Base-by-base conservation (phyloP, 2,888 invertebrate genomes). In the Phymatocera aterrima region DNA sequence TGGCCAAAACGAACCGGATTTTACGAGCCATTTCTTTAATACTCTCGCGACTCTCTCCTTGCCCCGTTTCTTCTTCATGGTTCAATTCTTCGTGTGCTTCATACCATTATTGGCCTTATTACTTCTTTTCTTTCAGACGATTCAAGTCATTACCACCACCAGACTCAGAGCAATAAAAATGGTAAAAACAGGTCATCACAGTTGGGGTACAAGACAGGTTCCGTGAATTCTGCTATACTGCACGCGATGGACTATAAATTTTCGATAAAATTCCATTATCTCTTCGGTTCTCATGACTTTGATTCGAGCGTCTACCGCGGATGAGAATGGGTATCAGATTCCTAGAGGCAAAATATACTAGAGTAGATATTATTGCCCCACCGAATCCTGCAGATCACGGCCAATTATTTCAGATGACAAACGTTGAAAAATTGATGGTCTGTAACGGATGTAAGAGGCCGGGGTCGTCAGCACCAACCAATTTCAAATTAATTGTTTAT, bases 401-500 rank as follows among this genome's bases (percentile, higher is more conserved):
- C 43, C 46, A 28, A 51, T 51, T 8, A 72, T 51, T 51, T 72
- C 8, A 48, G 51, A 51, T 31, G 51, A 72, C 21, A 28, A 51
- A 31, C 48, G 28, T 51, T 34, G 18, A 72, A 72, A 51, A 48
- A 48, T 51, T 18, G 51, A 72, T 24, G 8, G 34, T 5, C 43
- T 28, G n/a, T 68, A 46, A 46, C 43, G 12, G 8, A 68, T 10
- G 68, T 46, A 68, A 68, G 46, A 68, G 46, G n/a, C n/a, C n/a
- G n/a, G n/a, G 61, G 10, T 51, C 51, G 10, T 10, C 34, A 21
- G 51, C 8, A n/a, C 10, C 6, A 34, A 18, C 28, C 18, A 72
- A 72, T 72, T 51, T 72, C n/a, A 12, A 8, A 34, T 43, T 72
- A 72, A 72, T 72, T 51, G 72, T 72, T 31, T 51, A 51, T 72